Percentiles rank a stretch among this genome's conserved stretches.
Evolutionary conservation across 2,113 vertebrate species (phyloP).

Genomic region (Entomyzon cyanotis): DNA sequence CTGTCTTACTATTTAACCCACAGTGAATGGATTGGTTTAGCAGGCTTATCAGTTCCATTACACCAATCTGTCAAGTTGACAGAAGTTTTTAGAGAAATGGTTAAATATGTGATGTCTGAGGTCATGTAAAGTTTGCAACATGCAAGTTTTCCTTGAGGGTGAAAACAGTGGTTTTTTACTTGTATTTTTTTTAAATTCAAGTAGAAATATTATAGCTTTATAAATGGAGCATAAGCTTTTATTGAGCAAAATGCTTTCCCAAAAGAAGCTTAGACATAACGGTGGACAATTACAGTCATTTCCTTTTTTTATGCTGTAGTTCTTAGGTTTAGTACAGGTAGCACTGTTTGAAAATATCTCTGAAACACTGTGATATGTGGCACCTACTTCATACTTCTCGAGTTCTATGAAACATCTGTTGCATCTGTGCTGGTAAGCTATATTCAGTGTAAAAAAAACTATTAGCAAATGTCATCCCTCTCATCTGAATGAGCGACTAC

Average conservation of each 20-base stretch:
- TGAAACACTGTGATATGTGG: not conserved
- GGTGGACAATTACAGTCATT: not conserved
- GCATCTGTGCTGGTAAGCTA: not conserved
- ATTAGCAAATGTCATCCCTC: not conserved
- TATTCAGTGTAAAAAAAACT: not conserved
- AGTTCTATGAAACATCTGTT: not conserved
- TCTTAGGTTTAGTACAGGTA: not conserved
- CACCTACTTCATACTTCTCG: not conserved
- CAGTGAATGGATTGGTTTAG: not conserved
- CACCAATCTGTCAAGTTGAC: not conserved
- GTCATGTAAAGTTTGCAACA: not conserved
- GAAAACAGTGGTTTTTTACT: rapidly evolving
- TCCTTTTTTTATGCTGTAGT: not conserved
- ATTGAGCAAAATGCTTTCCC: not conserved
- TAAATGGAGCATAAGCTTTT: not conserved
- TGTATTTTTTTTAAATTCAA: not conserved
- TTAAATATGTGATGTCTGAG: not conserved
- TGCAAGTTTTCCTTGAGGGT: not conserved
- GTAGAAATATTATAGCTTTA: not conserved
- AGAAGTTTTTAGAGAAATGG: not conserved
- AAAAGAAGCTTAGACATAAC: not conserved
- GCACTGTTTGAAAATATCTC: not conserved
- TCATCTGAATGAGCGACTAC: not conserved
- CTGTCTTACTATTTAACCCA: not conserved
- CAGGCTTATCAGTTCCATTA: not conserved